Conservation (phyloP, 1,140 invertebrate species). For the Chironomus tepperi region DNA sequence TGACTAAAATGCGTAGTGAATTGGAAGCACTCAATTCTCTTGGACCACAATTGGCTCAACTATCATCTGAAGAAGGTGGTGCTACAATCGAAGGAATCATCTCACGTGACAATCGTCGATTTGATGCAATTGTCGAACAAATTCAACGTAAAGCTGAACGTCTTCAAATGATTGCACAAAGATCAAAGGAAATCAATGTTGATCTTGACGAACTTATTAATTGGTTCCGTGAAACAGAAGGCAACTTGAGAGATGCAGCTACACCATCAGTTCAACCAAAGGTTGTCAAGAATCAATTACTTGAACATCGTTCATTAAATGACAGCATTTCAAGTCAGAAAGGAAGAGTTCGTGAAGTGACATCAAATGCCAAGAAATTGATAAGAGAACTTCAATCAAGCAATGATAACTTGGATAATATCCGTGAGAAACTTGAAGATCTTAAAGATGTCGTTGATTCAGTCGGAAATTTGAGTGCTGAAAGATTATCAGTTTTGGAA, state of each 20-base stretch:
- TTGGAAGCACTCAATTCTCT: constrained; percentile 82
- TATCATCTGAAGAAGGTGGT: constrained; percentile 87
- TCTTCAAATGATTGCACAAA: constrained; percentile 80
- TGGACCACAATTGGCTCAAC: constrained; percentile 83
- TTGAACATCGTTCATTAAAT: constrained; percentile 88
- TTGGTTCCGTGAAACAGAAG: constrained; percentile 90
- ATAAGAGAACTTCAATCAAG: constrained; percentile 82
- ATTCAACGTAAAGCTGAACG: constrained; percentile 88
- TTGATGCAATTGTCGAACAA: constrained; percentile 90
- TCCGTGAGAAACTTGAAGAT: constrained; percentile 80
- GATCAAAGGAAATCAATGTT: constrained; percentile 79
- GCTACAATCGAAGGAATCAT: constrained; percentile 87
- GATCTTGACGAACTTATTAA: constrained; percentile 93
- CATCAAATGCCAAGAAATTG: constrained; percentile 88
- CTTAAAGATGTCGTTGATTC: constrained; percentile 78
- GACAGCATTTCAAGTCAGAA: constrained; percentile 94
- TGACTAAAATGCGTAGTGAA: constrained; percentile 74
- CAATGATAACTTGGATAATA: constrained; percentile 68
- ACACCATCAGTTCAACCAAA: constrained; percentile 83
- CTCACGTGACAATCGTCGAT: constrained; percentile 82
- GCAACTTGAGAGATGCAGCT: constrained; percentile 73
- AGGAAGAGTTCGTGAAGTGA: constrained; percentile 78
- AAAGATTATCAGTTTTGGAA: constrained; percentile 73
- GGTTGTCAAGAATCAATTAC: constrained; percentile 78
- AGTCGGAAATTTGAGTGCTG: constrained; percentile 71